Percentiles rank a stretch among this genome's conserved stretches.
phyloP scores from a whole-genome alignment of 2,888 invertebrate genomes.

The Tetragonisca angustula region DNA sequence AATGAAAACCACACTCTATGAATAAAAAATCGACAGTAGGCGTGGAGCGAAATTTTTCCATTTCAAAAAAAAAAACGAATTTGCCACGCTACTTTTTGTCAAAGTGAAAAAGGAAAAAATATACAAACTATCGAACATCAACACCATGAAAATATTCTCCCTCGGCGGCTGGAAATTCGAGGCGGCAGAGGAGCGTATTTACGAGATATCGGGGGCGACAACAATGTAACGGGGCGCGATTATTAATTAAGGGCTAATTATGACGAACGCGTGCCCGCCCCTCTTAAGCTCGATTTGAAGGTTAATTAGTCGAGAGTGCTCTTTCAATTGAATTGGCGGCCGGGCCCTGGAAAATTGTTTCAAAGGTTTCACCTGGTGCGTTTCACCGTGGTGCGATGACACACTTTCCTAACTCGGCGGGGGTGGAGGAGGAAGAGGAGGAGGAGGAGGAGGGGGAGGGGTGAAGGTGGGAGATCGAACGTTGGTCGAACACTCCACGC shows the following conservation, averaged over 20 bases:
- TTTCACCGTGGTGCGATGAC: neutral
- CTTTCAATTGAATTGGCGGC: conserved; percentile 13
- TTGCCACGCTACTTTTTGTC: too few species aligned
- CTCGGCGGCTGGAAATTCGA: too few species aligned
- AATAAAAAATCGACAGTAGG: too few species aligned
- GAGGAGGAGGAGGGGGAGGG: too few species aligned
- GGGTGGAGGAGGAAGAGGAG: too few species aligned
- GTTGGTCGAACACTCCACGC: neutral
- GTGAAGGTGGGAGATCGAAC: neutral
- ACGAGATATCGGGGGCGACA: neutral
- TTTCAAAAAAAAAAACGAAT: too few species aligned
- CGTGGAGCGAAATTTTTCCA: too few species aligned
- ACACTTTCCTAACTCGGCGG: neutral
- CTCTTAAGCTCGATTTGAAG: conserved; percentile 33
- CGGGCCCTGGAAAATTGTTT: conserved; percentile 21
- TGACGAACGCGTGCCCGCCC: conserved; percentile 1
- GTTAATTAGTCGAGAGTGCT: conserved; percentile 44
- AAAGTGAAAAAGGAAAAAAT: too few species aligned
- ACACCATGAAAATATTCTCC: too few species aligned
- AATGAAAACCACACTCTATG: too few species aligned
- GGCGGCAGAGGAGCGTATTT: neutral
- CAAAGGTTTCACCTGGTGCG: conserved; percentile 5
- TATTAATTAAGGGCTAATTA: conserved; percentile 32
- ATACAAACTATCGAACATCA: too few species aligned
- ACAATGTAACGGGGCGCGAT: neutral